Base-by-base conservation (phyloP, 2,113 vertebrate genomes). In the Hippocampus zosterae region DNA sequence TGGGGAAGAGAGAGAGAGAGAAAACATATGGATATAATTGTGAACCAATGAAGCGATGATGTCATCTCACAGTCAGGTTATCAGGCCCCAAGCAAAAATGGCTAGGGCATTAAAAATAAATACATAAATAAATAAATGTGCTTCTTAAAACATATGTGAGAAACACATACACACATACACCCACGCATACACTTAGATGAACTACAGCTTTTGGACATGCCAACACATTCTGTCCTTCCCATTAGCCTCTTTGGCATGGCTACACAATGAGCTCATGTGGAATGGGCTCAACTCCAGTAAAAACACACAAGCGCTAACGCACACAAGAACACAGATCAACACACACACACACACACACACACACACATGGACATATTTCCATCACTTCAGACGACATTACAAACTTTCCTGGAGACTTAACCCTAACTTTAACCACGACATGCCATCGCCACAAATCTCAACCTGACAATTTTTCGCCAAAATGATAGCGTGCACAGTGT, bases 11-110 rank as follows among this genome's bases (percentile, higher is more conserved):
- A 68, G 56, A 68, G 56, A 56, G 21, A 63, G 25, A 63, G 18
- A 80, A 46, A 52, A 84, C 90, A 90, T 87, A 79, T 88, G 90
- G 88, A 87, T 87, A 84, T 78, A 85, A 89, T 91, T 87, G 78
- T 79, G 72, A 67, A 74, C 71, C 72, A 44, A 79, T 79, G 79
- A 89, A 83, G 67, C 84, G 79, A 87, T 90, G 88, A 88, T 81
- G 86, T 88, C 85, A 89, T 88, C 85, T 86, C 84, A 57, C 81
- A 87, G 85, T 88, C 83, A 86, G 87, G 86, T 91, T 90, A 89
- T 91, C 88, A 79, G 81, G 86, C 86, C 82, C 76, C 68, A 83
- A 82, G 86, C 83, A 77, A 77, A 65, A 70, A 61, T 64, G 44
- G 87, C 79, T 74, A 80, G 74, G 78, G 82, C 75, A 27, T 27